Evolutionary conservation across 2,888 invertebrate species (phyloP), one percentile per base, ranked within the genome.

Genomic region (Cryptocheilus praepositus): DNA sequence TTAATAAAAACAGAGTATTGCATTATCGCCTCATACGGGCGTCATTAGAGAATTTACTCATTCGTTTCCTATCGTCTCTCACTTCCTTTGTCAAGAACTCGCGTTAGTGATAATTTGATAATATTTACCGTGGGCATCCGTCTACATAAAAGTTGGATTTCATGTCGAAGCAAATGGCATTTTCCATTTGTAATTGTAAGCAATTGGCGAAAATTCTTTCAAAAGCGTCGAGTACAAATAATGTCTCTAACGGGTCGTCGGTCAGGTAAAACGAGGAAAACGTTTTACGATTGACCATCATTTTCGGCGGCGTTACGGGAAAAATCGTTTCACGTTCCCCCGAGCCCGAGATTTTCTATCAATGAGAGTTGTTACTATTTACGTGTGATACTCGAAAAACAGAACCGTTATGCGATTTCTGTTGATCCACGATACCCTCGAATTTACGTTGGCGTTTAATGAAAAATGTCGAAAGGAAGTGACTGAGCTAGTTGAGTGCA

Each of bases 141-240:
- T 28, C 56, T 71, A 61, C 53, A 58, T 60, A 49, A 63, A 61
- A 61, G 53, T 56, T 36, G 36, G 13, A 28, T 49, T 55, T 22
- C 25, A 66, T 60, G 54, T 73, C 44, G 63, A 65, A 68, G 44
- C 55, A 59, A 74, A 60, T 65, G 45, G 16, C 19, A 64, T 55
- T 67, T 57, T 60, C 53, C 43, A 51, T 64, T 65, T 54, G 62
- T 64, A 49, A 53, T 61, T 53, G 52, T 46, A 63, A 76, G 71
- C 53, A 59, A 71, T 61, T 57, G 58, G 15, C 58, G 15, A 18
- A 56, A 53, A 66, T 60, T 56, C 13, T n/a, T 66, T 61, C 51
- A 54, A 58, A 67, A 13, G 36, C 55, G 25, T 45, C 22, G 56
- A 11, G 16, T 49, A 22, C 5, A 43, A 63, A 36, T 53, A 49